A percentile compares a stretch with the other conserved stretches of the same genome.
Evolutionary conservation across 2,113 vertebrate species (phyloP).

Genomic region (Drymodes brunneopygia): DNA sequence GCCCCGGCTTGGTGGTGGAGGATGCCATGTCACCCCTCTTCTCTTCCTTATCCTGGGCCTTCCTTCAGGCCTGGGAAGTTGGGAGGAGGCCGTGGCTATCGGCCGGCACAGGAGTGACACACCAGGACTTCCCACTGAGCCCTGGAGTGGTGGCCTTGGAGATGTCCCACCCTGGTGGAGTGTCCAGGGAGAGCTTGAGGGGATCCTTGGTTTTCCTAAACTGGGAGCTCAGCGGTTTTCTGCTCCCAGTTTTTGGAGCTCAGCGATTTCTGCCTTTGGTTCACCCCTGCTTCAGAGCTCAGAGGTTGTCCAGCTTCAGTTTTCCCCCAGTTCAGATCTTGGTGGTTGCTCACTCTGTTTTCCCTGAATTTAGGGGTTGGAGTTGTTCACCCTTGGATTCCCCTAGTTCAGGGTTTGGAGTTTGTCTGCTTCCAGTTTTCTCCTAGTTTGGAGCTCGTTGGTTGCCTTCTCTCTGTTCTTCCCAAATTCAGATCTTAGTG

Average conservation of each 20-base stretch:
- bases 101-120: neutral
- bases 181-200: accelerated
- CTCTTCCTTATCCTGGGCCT: accelerated
- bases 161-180: neutral
- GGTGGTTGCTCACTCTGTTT: neutral
- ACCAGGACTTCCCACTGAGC: neutral
- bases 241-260: neutral
- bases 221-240: neutral
- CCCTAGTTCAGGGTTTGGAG: accelerated
- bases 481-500: neutral
- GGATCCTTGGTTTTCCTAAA: neutral
- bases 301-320: neutral
- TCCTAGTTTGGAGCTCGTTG: neutral
- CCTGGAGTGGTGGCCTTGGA: neutral
- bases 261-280: neutral
- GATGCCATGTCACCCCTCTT: neutral
- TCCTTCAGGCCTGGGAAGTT: neutral
- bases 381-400: neutral
- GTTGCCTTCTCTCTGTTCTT: accelerated
- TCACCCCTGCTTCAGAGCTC: neutral
- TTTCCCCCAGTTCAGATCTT: neutral
- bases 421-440: neutral
- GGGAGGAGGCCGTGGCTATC: neutral
- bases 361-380: neutral
- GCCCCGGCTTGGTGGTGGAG: neutral